Evolutionary conservation across 2,888 invertebrate genomes (phyloP), one percentile per base, ranked within the genome.

Genomic region (Brachypterus glaber): DNA sequence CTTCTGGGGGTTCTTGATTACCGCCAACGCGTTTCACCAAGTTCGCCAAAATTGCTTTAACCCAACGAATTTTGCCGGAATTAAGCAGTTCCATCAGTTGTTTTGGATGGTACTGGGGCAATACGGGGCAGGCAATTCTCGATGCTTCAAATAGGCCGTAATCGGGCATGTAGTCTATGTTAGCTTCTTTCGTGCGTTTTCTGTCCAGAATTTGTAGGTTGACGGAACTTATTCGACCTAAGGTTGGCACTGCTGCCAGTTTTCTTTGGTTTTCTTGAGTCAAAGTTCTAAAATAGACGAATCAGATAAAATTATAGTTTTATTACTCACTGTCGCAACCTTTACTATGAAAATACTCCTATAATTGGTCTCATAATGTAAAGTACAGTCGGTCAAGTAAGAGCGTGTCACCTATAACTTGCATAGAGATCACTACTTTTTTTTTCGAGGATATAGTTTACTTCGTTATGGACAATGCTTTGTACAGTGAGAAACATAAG

Each of bases 81-180:
- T 97, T 97, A 17, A 99, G 72, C 25, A 99, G 68, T 59, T 98
- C 98, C 88, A 98, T 96, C 21, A 99, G 70, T 58, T 97, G 97
- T 58, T 96, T 96, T 0, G 98, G 98, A 68, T 99, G 98, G 63
- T 98, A 99, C 58, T 99, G 98, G 0, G 98, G 98, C 41, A 98
- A 69, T 27, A 97, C 95, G 0, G 97, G 97, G 54, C 93, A 97
- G 1, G 96, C 95, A 59, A 96, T 87, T 44, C 95, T 77, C 3
- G 95, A 91, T 0, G 97, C 96, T 66, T 98, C 97, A 66, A 98
- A 98, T 35, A 98, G 67, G 0, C 92, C 92, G 57, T 89, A 90
- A 66, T 90, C 90, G 0, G 89, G 89, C 86, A 91, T 86, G 59
- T 89, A 88, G 60, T 89, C 87, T 44, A 81, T 63, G 46, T 67